Evolutionary conservation across 2,797 vertebrate genomes (phyloP).

Genomic region (Novumbra hubbsi): DNA sequence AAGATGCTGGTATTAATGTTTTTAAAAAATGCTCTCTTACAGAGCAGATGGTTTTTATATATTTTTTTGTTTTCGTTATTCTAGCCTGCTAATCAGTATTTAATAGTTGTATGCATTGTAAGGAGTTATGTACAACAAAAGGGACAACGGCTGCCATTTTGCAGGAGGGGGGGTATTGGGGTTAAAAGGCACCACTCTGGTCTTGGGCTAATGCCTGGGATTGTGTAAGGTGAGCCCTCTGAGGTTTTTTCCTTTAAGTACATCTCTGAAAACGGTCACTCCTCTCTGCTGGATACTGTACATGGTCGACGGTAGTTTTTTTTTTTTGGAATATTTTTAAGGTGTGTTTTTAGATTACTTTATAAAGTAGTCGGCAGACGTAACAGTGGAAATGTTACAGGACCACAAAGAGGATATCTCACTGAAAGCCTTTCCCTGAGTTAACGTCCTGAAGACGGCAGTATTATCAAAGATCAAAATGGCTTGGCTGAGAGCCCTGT

Average conservation of each 20-base stretch:
- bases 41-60: slow-evolving; percentile 37
- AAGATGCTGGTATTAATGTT: slow-evolving; percentile 49
- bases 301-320: slow-evolving; percentile 33
- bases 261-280: slow-evolving; percentile 44
- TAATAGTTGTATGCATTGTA: slow-evolving; percentile 72
- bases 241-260: slow-evolving; percentile 31
- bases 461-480: slow-evolving; percentile 69
- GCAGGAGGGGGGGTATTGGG: slow-evolving; percentile 43
- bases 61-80: slow-evolving; percentile 53
- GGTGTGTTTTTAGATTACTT: slow-evolving; percentile 38
- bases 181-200: slow-evolving; percentile 22
- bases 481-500: slow-evolving; percentile 37
- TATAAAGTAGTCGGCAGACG: slow-evolving; percentile 41
- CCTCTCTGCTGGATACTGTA: slow-evolving; percentile 39
- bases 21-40: slow-evolving; percentile 51
- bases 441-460: slow-evolving; percentile 58
- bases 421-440: slow-evolving; percentile 53
- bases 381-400: slow-evolving; percentile 50
- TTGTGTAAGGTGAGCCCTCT: neutral
- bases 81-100: slow-evolving; percentile 77
- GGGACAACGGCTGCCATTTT: slow-evolving; percentile 62
- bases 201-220: slow-evolving; percentile 24
- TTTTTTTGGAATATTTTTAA: slow-evolving; percentile 29
- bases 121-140: slow-evolving; percentile 55
- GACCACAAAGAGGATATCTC: slow-evolving; percentile 41